Evolutionary conservation across 1,140 invertebrate species (phyloP).

Genomic region (Calosoma granatense): DNA sequence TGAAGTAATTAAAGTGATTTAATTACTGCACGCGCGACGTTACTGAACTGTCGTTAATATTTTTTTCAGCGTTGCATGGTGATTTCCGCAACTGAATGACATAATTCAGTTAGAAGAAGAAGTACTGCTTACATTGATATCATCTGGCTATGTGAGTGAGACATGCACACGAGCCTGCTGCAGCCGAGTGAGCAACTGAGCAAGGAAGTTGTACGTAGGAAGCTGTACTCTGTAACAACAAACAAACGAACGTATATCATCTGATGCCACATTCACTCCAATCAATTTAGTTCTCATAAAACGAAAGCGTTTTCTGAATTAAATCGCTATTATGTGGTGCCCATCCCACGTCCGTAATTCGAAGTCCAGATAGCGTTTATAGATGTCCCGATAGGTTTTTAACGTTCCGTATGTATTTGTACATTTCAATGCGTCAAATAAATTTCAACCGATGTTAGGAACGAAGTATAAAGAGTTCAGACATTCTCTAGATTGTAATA

Average conservation of each 20-base stretch:
- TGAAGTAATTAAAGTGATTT: no score
- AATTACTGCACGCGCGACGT: no score
- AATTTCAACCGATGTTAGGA: neutral
- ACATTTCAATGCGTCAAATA: constrained; percentile 9
- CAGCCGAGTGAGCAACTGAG: no score
- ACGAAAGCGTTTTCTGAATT: neutral
- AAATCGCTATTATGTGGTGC: neutral
- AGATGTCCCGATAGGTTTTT: neutral
- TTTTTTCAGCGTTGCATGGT: no score
- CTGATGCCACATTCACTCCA: neutral
- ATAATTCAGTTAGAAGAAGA: no score
- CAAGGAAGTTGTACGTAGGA: no score
- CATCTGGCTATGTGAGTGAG: no score
- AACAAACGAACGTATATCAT: constrained; percentile 2
- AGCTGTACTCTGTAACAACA: no score
- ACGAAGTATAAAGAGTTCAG: neutral
- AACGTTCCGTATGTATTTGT: neutral
- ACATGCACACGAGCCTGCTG: no score
- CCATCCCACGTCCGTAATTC: neutral
- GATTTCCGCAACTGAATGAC: no score
- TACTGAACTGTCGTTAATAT: no score
- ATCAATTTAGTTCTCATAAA: constrained; percentile 1
- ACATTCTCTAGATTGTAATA: neutral
- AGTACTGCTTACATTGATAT: no score
- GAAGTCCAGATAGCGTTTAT: neutral